Conservation (phyloP, 2,113 vertebrate species). For the Hippocampus abdominalis region DNA sequence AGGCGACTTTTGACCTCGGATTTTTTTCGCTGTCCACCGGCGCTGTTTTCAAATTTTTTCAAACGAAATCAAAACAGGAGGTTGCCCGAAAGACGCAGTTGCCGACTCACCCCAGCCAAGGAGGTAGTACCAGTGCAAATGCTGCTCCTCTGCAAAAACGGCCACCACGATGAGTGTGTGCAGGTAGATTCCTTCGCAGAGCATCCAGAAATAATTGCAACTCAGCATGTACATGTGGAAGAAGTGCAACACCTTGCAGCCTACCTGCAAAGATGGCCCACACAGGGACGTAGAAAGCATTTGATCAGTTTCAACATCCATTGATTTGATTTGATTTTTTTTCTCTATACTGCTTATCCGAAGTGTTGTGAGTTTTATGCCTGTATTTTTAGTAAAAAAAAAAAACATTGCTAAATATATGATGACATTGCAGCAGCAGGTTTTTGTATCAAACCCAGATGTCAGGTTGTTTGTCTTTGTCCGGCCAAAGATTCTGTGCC, state of each 20-base stretch:
- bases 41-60: too few relatives aligned
- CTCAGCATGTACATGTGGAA: slow-evolving; percentile 95
- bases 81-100: not conserved
- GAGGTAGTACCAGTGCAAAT: slow-evolving; percentile 93
- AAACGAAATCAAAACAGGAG: not conserved
- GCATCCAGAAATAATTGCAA: slow-evolving; percentile 99
- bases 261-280: slow-evolving; percentile 69
- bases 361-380: too few relatives aligned
- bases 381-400: not conserved
- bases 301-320: not conserved
- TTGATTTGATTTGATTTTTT: too few relatives aligned
- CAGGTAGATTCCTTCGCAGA: slow-evolving; percentile 95
- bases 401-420: not conserved
- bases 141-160: slow-evolving; percentile 87
- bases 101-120: slow-evolving; percentile 92
- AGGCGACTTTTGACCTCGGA: too few relatives aligned
- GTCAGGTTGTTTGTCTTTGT: slow-evolving; percentile 14
- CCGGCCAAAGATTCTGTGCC: too few relatives aligned
- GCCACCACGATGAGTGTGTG: slow-evolving; percentile 94
- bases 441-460: slow-evolving; percentile 26
- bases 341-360: too few relatives aligned
- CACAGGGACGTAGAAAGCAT: not conserved
- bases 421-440: slow-evolving; percentile 12
- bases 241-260: slow-evolving; percentile 92
- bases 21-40: too few relatives aligned